Percentiles rank a stretch among this genome's conserved stretches.
These are phyloP conservation scores for Olivierus martensii DNA, from an alignment of 1,140 invertebrate genomes.

Conservation along the genomic window DNA sequence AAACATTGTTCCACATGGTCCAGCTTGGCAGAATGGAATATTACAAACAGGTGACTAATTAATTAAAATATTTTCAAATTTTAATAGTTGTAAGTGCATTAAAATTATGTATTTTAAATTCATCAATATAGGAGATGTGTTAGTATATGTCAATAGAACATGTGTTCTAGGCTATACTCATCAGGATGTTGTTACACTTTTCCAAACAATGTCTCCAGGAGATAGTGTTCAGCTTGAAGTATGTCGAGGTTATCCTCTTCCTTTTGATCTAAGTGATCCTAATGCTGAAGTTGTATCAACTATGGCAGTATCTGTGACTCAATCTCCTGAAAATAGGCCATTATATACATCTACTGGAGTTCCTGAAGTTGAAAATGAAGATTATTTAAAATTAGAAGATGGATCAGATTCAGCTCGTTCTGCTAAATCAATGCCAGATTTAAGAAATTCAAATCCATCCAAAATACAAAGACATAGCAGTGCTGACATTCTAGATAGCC, in stretches of 20 bases:
- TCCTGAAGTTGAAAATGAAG: too few species aligned
- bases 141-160: conserved; percentile 88
- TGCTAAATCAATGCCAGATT: conserved; percentile 44
- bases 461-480: conserved; percentile 35
- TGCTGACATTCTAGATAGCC: conserved; percentile 39
- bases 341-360: too few species aligned
- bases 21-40: conserved; percentile 86
- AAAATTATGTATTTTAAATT: conserved; percentile 5
- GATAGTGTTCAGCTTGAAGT: conserved; percentile 81
- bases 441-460: conserved; percentile 18
- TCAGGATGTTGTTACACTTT: conserved; percentile 86
- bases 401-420: conserved; percentile 22
- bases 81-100: too few species aligned
- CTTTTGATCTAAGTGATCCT: conserved; percentile 93
- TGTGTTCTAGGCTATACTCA: conserved; percentile 92
- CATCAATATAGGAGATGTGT: conserved; percentile 68
- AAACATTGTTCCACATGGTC: conserved; percentile 88
- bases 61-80: too few species aligned
- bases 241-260: conserved; percentile 84
- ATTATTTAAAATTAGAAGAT: too few species aligned
- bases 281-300: conserved; percentile 92
- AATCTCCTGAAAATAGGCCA: not conserved
- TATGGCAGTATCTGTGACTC: conserved; percentile 61
- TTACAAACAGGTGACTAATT: conserved; percentile 40
- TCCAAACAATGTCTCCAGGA: conserved; percentile 87